Evolutionary conservation across 2,888 invertebrate species (phyloP).

Genomic region (Panopea generosa): DNA sequence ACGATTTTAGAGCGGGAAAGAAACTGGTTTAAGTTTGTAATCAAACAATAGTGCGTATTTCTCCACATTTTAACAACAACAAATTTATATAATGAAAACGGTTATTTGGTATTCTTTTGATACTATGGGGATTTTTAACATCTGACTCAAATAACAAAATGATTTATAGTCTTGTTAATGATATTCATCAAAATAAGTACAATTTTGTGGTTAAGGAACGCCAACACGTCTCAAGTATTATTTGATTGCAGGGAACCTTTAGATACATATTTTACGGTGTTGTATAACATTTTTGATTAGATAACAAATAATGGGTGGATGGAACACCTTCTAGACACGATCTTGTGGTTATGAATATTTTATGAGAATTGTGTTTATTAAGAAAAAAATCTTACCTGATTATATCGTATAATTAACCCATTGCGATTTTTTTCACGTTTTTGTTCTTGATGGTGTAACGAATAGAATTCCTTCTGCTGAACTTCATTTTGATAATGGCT

Average conservation of each 20-base stretch:
- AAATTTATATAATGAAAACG: slow-evolving; percentile 46
- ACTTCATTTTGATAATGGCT: slow-evolving; percentile 21
- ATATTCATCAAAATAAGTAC: too few species aligned
- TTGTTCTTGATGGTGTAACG: neutral
- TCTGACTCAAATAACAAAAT: slow-evolving; percentile 53
- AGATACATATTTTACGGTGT: too few species aligned
- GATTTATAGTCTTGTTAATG: slow-evolving; percentile 26
- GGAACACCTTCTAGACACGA: neutral
- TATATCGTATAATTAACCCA: slow-evolving; percentile 28
- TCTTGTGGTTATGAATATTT: neutral
- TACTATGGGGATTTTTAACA: slow-evolving; percentile 33
- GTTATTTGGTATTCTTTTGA: slow-evolving; percentile 19
- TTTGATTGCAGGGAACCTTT: too few species aligned
- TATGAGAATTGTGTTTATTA: neutral
- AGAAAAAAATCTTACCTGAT: slow-evolving; percentile 7
- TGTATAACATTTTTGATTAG: too few species aligned
- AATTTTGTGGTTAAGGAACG: too few species aligned
- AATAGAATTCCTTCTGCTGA: slow-evolving; percentile 7
- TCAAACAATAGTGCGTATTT: slow-evolving; percentile 53
- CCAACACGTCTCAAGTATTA: too few species aligned
- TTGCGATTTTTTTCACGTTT: slow-evolving; percentile 3
- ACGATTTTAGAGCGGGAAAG: slow-evolving; percentile 35
- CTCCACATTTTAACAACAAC: slow-evolving; percentile 33
- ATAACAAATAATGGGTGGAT: too few species aligned
- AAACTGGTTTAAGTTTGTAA: slow-evolving; percentile 50